Evolutionary conservation across 2,113 vertebrate genomes (phyloP).

Genomic region (Gasterosteus nipponicus): DNA sequence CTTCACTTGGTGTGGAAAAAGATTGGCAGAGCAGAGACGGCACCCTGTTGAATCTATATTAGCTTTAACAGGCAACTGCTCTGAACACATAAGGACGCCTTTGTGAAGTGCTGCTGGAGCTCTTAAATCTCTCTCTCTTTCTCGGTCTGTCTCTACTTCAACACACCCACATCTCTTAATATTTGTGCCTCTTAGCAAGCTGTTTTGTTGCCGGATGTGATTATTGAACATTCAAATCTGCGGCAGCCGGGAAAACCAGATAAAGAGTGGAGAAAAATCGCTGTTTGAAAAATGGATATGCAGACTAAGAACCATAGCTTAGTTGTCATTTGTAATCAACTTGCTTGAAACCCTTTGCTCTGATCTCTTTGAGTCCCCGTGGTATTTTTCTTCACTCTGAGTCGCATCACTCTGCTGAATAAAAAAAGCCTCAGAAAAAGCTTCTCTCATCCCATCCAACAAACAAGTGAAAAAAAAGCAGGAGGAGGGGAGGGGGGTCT

Average conservation of each 20-base stretch:
- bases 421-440: slow-evolving; percentile 32
- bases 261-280: slow-evolving; percentile 55
- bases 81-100: slow-evolving; percentile 55
- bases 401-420: slow-evolving; percentile 27
- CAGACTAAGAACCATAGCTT: slow-evolving; percentile 52
- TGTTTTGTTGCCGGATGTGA: slow-evolving; percentile 59
- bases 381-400: slow-evolving; percentile 27
- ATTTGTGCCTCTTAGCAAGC: slow-evolving; percentile 28
- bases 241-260: slow-evolving; percentile 52
- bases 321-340: slow-evolving; percentile 66
- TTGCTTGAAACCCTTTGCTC: slow-evolving; percentile 66
- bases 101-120: slow-evolving; percentile 58
- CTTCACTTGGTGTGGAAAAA: slow-evolving; percentile 13
- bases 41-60: slow-evolving; percentile 69
- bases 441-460: slow-evolving; percentile 43
- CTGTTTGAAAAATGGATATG: slow-evolving; percentile 63
- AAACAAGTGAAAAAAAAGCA: slow-evolving; percentile 32
- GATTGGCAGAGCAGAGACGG: slow-evolving; percentile 48
- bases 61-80: slow-evolving; percentile 54
- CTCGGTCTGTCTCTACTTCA: slow-evolving; percentile 28
- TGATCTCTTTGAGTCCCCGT: slow-evolving; percentile 51
- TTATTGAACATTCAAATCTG: slow-evolving; percentile 58
- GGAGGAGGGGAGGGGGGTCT: background rate
- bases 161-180: slow-evolving; percentile 42
- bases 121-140: slow-evolving; percentile 49